Conservation (phyloP, 2,888 invertebrate species). For the Tipula unca region DNA sequence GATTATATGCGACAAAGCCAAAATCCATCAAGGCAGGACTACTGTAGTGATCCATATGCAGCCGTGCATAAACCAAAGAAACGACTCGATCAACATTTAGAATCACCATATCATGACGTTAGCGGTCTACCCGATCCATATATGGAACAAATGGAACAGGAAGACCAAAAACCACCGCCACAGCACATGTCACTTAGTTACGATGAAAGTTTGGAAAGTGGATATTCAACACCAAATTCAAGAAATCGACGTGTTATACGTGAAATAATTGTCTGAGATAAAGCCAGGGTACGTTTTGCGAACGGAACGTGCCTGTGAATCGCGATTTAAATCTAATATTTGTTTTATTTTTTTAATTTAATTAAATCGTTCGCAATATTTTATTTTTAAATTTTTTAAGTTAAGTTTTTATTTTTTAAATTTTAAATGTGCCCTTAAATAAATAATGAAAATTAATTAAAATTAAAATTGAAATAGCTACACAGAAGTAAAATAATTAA, state of each 20-base stretch:
- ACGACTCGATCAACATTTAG: conserved; percentile 61
- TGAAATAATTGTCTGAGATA: conserved; percentile 74
- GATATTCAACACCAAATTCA: conserved; percentile 90
- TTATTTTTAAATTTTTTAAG: background rate
- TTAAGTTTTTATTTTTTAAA: conserved; percentile 14
- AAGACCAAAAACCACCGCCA: conserved; percentile 54
- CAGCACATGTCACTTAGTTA: conserved; percentile 82
- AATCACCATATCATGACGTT: conserved; percentile 90
- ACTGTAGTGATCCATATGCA: conserved; percentile 80
- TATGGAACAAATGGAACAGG: conserved; percentile 73
- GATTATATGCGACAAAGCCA: conserved; percentile 67
- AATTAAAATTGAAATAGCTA: conserved; percentile 9
- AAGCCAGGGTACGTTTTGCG: conserved; percentile 30
- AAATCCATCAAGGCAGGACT: conserved; percentile 78
- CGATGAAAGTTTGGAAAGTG: conserved; percentile 88
- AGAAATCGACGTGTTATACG: conserved; percentile 85
- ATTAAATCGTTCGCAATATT: conserved; percentile 17
- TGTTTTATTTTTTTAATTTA: conserved; percentile 14
- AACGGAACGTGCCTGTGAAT: conserved; percentile 28
- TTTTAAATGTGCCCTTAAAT: conserved; percentile 18
- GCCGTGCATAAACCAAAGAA: conserved; percentile 87
- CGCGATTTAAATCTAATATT: background rate
- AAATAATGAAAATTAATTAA: conserved; percentile 18
- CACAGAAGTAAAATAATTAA: background rate
- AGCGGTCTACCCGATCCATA: conserved; percentile 86